Base-by-base conservation (phyloP, 2,888 invertebrate species). In the Melanostoma scalare region DNA sequence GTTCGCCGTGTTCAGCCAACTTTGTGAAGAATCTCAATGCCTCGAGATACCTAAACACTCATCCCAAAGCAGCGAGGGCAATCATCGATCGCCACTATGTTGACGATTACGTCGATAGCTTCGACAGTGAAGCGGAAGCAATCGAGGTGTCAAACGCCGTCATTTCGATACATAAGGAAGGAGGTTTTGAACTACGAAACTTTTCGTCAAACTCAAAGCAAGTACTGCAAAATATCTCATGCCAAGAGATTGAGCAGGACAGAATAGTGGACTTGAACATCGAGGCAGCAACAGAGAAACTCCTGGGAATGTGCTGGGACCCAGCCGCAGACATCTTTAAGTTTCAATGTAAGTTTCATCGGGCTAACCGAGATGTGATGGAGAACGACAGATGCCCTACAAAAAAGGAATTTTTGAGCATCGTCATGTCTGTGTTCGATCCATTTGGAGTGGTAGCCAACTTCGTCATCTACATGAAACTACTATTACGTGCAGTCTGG, bases 11-110 rank as follows among this genome's bases (percentile, higher is more conserved):
- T 20, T 75, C 65, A 30, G 85, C 86, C 6, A 85, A 86, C 56
- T 86, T 75, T 72, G 68, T 86, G 8, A 85, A 86, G 71, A 80
- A 85, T 53, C 10, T 52, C 6, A 85, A 81, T n/a, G 84, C 69
- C 52, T 44, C 36, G 10, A 71, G 72, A 20, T 81, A 65, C 56
- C 40, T n/a, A 4, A n/a, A 75, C 6, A 6, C 55, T 10, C 75
- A 60, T 74, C 72, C 77, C 6, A 52, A 56, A 33, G 85, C 86
- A 6, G 75, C 40, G 6, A 53, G 38, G 6, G 81, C 71, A 6
- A 84, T 86, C 31, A 63, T 80, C 6, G 65, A 69, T 20, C 50
- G 65, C 60, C 80, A 79, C 33, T 60, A 6, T 20, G 20, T 20
- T 20, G 60, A 60, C 40, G 60, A 61, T 86, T 81, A 44, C 67